phyloP scores from a whole-genome alignment of 2,888 invertebrate genomes.

The Autographa pulchrina region DNA sequence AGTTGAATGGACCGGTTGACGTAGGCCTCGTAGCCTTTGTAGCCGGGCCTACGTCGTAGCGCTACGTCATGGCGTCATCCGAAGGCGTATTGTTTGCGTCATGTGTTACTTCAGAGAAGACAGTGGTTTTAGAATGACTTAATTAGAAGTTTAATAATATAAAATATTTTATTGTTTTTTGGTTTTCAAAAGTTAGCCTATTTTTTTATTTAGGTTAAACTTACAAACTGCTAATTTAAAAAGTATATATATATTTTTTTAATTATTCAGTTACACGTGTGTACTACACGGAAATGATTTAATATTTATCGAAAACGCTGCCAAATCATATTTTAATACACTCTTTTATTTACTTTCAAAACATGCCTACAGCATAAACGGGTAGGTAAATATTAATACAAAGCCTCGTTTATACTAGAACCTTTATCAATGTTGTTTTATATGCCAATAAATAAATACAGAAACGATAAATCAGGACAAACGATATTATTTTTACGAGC shows the following conservation, averaged over 20 bases:
- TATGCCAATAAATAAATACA: neutral
- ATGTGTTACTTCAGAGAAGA: slow-evolving; percentile 19
- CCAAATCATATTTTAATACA: neutral
- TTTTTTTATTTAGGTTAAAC: too few species aligned
- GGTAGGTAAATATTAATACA: neutral
- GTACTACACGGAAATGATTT: too few species aligned
- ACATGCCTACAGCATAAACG: neutral
- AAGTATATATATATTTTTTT: too few species aligned
- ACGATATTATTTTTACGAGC: neutral
- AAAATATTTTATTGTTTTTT: too few species aligned
- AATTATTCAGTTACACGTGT: too few species aligned
- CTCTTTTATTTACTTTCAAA: neutral
- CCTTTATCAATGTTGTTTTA: slow-evolving; percentile 1
- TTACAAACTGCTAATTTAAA: too few species aligned
- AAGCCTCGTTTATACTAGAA: neutral
- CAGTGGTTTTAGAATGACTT: slow-evolving; percentile 18
- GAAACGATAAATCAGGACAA: neutral
- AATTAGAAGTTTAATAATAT: neutral
- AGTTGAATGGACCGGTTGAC: slow-evolving; percentile 53
- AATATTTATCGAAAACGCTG: neutral
- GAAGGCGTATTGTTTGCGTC: slow-evolving; percentile 30
- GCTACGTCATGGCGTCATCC: slow-evolving; percentile 56
- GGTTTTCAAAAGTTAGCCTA: too few species aligned
- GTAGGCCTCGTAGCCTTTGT: slow-evolving; percentile 60
- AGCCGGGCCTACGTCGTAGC: slow-evolving; percentile 55